A percentile compares a stretch with the other conserved stretches of the same genome.
Evolutionary conservation across 2,888 invertebrate species (phyloP).

Genomic region (Apotomis betuletana): DNA sequence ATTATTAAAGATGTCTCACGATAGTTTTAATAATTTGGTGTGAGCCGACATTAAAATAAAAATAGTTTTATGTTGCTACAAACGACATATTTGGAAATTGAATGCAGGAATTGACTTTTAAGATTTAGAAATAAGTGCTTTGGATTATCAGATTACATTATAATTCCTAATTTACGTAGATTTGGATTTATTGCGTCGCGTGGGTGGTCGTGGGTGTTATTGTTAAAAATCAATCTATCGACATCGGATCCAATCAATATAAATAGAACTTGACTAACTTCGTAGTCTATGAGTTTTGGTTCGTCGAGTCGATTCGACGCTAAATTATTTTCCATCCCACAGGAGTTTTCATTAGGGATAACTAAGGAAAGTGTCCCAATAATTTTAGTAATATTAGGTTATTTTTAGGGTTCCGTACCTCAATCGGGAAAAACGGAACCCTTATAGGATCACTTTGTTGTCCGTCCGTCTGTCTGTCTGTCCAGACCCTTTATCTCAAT

Average conservation of each 20-base stretch:
- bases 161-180: constrained; percentile 24
- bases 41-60: no score
- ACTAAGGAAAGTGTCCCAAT: no score
- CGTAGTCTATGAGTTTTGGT: not conserved
- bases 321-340: no score
- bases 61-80: constrained; percentile 7
- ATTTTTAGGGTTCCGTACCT: no score
- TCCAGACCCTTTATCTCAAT: no score
- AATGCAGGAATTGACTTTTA: constrained; percentile 20
- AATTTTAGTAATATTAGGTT: no score
- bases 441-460: no score
- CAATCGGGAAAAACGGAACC: no score
- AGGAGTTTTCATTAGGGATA: no score
- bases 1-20: no score
- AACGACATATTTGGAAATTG: not conserved
- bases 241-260: constrained; percentile 11
- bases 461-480: no score
- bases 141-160: constrained; percentile 17
- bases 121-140: not conserved
- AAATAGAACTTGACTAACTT: constrained; percentile 5
- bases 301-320: not conserved
- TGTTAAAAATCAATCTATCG: constrained; percentile 17
- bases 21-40: no score
- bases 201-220: constrained; percentile 26
- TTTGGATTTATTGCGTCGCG: constrained; percentile 27